Conservation (phyloP, 2,113 vertebrate species). For the Istiophorus platypterus region DNA sequence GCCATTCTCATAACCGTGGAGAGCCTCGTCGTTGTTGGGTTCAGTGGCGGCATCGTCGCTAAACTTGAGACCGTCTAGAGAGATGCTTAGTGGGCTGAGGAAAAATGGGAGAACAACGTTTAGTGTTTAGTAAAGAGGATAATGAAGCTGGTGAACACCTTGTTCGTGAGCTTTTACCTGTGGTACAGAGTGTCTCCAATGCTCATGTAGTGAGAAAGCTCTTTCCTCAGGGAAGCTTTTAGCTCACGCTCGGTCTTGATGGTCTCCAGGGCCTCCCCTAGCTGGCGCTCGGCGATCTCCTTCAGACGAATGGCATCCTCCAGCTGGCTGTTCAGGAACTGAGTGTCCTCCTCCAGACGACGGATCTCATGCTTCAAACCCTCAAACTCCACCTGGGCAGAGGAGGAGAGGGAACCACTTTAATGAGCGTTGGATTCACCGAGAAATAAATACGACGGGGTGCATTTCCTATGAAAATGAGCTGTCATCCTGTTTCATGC, state of each 20-base stretch:
- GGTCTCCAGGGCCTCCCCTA: slow-evolving; percentile 95
- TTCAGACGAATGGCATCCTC: slow-evolving; percentile 97
- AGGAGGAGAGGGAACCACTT: slow-evolving; percentile 8
- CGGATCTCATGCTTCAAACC: slow-evolving; percentile 98
- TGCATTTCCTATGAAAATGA: background rate
- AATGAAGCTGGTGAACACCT: background rate
- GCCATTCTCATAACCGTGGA: slow-evolving; percentile 91
- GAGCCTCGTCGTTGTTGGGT: slow-evolving; percentile 93
- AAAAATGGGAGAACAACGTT: background rate
- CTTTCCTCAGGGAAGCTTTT: slow-evolving; percentile 96
- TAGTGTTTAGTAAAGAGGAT: background rate
- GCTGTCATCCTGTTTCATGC: slow-evolving; percentile 2
- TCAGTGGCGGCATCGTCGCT: slow-evolving; percentile 86
- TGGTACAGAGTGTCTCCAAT: slow-evolving; percentile 90
- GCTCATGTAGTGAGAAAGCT: slow-evolving; percentile 98
- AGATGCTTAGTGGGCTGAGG: slow-evolving; percentile 89
- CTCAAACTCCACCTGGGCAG: slow-evolving; percentile 96
- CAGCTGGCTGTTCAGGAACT: slow-evolving; percentile 97
- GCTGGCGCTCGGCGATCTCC: slow-evolving; percentile 95
- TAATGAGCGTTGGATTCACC: background rate
- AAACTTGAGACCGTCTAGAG: slow-evolving; percentile 95
- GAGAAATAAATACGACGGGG: background rate
- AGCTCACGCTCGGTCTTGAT: slow-evolving; percentile 97
- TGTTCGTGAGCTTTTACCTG: slow-evolving; percentile 57
- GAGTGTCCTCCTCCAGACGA: slow-evolving; percentile 94